Percentiles rank a stretch among this genome's conserved stretches.
Evolutionary conservation across 1,140 invertebrate species (phyloP).

Genomic region (Drosophila tristis): DNA sequence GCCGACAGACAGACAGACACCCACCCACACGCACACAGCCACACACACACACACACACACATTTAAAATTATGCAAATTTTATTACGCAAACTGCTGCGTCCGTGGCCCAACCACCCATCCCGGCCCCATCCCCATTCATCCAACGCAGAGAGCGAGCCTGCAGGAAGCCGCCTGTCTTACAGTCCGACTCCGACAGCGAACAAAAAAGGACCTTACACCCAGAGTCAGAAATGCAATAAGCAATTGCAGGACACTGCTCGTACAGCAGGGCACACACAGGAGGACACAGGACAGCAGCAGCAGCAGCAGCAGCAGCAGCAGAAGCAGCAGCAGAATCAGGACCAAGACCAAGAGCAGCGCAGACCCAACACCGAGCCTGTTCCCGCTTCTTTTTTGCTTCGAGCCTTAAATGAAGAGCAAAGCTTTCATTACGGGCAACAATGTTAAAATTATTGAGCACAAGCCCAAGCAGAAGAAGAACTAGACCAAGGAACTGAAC

Average conservation of each 20-base stretch:
- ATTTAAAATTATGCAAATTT: constrained; percentile 84
- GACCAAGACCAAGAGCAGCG: constrained; percentile 2
- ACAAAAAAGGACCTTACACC: constrained; percentile 68
- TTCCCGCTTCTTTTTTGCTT: constrained; percentile 28
- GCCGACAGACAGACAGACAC: constrained; percentile 70
- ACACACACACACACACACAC: constrained; percentile 50
- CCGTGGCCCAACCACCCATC: constrained; percentile 34
- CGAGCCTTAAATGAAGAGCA: constrained; percentile 76
- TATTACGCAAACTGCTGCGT: constrained; percentile 83
- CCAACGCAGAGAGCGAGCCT: constrained; percentile 4
- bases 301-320: constrained; percentile 51
- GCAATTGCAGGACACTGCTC: constrained; percentile 40
- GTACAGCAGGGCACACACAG: too few relatives aligned
- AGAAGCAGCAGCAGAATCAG: constrained; percentile 56
- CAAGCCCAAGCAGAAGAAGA: constrained; percentile 30
- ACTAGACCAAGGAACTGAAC: constrained; percentile 15
- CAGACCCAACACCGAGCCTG: constrained; percentile 39
- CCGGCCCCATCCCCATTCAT: not conserved
- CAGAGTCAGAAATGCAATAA: constrained; percentile 38
- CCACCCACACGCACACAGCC: constrained; percentile 23
- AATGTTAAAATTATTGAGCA: constrained; percentile 83
- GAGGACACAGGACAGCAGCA: not conserved
- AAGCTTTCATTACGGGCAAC: constrained; percentile 83
- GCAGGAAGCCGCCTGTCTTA: constrained; percentile 70
- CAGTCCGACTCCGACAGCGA: constrained; percentile 53